Evolutionary conservation across 1,140 invertebrate genomes (phyloP), one percentile per base, ranked within the genome.

Genomic region (Dreissena rostriformis): DNA sequence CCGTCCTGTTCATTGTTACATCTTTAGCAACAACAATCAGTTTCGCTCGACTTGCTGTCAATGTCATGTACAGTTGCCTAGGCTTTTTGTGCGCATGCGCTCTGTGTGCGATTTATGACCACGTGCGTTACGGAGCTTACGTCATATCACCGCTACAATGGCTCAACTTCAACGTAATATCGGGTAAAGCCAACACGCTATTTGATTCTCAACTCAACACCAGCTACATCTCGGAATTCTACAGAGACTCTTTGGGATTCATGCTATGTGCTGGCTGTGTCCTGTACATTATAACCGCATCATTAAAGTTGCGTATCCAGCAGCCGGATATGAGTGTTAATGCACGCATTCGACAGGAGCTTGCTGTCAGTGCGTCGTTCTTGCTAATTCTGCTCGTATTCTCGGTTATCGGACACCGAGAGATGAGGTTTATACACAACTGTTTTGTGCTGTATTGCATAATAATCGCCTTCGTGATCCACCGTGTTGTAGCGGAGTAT

Each of bases 101-200:
- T 7, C 14, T 91, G 14, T 90, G 91, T 14, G 86, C 87, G 15
- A 73, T 73, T 6, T 85, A 88, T 8, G 92, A 92, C 72, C 87
- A 73, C 12, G 22, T 61, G 19, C 82, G 63, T 15, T 93, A 91
- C 68, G 90, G 91, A 17, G 78, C 26, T 26, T 84, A 86, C 22
- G 86, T 91, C 19, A 76, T 92, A 0, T 90, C 90, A 4, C 89
- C 91, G 7, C 19, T 74, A 0, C 90, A 92, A 55, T 93, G 92
- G 92, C 85, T 90, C 22, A 73, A 80, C 17, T 91, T 92, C 66
- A 92, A 93, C 72, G 75, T 91, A 0, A 14, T 76, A 11, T 85
- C 84, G 22, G 86, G 88, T 57, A 84, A 86, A 61, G 72, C 91
- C 17, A 71, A 39, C 2, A 74, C 57, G 22, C 77, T 92, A 12